Percentiles rank a stretch among this genome's conserved stretches.
These are phyloP conservation scores for Lampris incognitus DNA, from an alignment of 2,113 vertebrate genomes.

Conservation along the genomic window DNA sequence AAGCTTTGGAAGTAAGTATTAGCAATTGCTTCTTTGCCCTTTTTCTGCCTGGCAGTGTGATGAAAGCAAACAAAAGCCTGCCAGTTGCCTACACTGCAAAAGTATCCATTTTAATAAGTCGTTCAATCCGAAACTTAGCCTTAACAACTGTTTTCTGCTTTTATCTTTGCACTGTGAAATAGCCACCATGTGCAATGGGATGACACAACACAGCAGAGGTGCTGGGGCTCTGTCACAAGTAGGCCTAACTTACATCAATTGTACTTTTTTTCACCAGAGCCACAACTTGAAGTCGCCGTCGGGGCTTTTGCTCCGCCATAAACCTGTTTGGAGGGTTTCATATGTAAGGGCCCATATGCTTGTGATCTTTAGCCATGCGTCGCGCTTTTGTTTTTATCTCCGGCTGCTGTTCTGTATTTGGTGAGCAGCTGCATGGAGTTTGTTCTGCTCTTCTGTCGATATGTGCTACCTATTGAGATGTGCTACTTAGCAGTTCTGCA, in stretches of 20 bases:
- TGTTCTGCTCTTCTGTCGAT: neutral
- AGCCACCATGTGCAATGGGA: too few species aligned
- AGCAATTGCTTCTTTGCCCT: conserved; percentile 24
- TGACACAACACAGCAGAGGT: too few species aligned
- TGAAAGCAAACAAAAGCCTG: conserved; percentile 29
- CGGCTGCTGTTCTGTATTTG: conserved; percentile 8
- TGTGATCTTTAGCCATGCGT: neutral
- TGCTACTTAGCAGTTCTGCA: too few species aligned
- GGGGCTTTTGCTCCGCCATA: neutral
- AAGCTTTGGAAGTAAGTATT: conserved; percentile 18
- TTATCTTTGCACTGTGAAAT: too few species aligned
- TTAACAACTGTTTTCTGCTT: too few species aligned
- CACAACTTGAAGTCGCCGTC: too few species aligned
- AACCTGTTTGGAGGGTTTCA: conserved; percentile 17
- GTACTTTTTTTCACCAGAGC: too few species aligned
- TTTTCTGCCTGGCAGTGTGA: neutral
- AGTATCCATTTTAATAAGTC: neutral
- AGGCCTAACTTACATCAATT: too few species aligned
- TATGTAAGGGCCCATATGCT: conserved; percentile 13
- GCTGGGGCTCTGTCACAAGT: too few species aligned
- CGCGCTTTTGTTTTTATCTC: neutral
- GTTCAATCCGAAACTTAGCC: too few species aligned
- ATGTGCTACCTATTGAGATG: too few species aligned
- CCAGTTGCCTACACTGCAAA: conserved; percentile 38
- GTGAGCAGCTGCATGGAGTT: conserved; percentile 7